A percentile compares a stretch with the other conserved stretches of the same genome.
Conservation (phyloP, 1,140 invertebrate genomes). For the Trachymyrmex cornetzi region DNA sequence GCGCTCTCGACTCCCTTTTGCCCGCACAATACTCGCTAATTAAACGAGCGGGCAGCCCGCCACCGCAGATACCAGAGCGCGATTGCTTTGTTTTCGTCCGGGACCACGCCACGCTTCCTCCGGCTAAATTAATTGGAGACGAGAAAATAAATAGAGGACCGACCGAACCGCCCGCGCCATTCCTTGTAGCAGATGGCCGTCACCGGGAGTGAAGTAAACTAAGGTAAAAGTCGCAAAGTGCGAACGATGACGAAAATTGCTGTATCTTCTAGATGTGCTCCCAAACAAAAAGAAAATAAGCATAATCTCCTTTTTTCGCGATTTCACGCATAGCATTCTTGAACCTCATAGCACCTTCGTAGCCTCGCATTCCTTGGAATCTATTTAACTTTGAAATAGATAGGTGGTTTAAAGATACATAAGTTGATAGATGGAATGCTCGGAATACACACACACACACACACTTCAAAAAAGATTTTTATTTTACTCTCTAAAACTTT, state of each 20-base stretch:
- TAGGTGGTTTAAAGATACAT: too few species aligned
- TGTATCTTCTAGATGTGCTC: background rate
- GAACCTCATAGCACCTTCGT: too few species aligned
- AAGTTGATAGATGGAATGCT: too few species aligned
- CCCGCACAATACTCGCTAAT: slow-evolving; percentile 86
- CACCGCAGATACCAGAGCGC: slow-evolving; percentile 84
- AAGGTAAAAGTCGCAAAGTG: slow-evolving; percentile 20
- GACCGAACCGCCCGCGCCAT: slow-evolving; percentile 63
- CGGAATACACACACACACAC: too few species aligned
- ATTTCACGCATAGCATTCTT: background rate
- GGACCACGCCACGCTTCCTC: slow-evolving; percentile 80
- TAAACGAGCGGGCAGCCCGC: slow-evolving; percentile 83
- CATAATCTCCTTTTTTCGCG: background rate
- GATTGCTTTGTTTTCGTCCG: slow-evolving; percentile 86
- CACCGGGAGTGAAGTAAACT: background rate
- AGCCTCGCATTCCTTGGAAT: background rate
- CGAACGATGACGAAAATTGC: slow-evolving; percentile 11
- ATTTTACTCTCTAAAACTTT: too few species aligned
- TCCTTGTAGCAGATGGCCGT: slow-evolving; percentile 49
- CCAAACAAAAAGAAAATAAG: background rate
- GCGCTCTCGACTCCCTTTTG: slow-evolving; percentile 61
- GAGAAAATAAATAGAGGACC: slow-evolving; percentile 80
- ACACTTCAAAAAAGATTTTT: too few species aligned
- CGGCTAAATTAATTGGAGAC: slow-evolving; percentile 85
- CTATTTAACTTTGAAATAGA: background rate